Evolutionary conservation across 2,113 vertebrate species (phyloP), one percentile per base, ranked within the genome.

Genomic region (Corapipo altera): DNA sequence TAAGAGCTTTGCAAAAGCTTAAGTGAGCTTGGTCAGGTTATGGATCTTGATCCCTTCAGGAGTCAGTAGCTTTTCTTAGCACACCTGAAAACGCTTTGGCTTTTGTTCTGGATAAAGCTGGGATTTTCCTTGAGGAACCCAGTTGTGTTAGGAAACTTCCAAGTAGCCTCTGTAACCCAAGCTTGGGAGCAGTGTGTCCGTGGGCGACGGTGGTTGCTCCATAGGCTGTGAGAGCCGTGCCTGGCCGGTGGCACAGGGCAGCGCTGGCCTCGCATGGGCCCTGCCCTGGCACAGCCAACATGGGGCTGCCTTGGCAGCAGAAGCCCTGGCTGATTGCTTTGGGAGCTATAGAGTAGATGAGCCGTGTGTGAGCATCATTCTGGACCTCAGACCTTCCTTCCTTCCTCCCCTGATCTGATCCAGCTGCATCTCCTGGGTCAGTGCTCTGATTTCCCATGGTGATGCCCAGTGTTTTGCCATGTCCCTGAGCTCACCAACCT

Each of bases 181-280:
- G 28, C 43, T 8, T 46, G 66, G 65, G 61, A 64, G 51, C 81
- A 3, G 24, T 1, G 37, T 5, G 6, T 3, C 13, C 0, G 0
- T 12, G 2, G 44, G 80, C 15, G 28, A 3, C 1, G 8, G 23
- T 6, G 49, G 33, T 6, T 51, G 70, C 28, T 33, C 41, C 0
- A 0, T 6, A 6, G 72, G 30, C 1, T 5, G 35, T 0, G 4
- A 6, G 6, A 30, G 41, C 75, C 1, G 0, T 5, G 35, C 24
- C n/a, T 28, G 78, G 82, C n/a, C 0, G 0, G 37, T 1, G 3
- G 37, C 95, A 79, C 35, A 0, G 18, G 0, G 0, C 5, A 0
- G 7, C 13, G 58, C 28, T 89, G 81, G 72, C 62, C 30, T 44
- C 9, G 1, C 43, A 49, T 0, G 2, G 77, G n/a, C 33, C 26